Evolutionary conservation across 1,140 invertebrate genomes (phyloP), one percentile per base, ranked within the genome.

Genomic region (Cheumatopsyche charites): DNA sequence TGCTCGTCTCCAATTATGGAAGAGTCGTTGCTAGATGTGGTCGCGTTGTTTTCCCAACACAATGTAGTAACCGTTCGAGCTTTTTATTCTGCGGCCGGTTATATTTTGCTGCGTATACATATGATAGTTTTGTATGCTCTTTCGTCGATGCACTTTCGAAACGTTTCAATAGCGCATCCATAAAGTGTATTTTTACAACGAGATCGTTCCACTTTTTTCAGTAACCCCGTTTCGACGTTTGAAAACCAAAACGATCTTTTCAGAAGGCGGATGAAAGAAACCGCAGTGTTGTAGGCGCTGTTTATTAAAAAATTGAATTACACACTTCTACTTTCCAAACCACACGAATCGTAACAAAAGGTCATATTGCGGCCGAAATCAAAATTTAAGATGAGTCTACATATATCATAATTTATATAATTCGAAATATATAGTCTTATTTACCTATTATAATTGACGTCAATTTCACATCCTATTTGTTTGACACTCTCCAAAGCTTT

Each of bases 251-350:
- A 9, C 29, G 9, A 3, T 36, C 29, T 36, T 36, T 36, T 36
- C 29, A 36, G 29, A 36, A 3, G 3, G 3, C 9, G 29, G 9
- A 36, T 36, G 29, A 36, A 4, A 52, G n/a, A 9, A 52, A 52
- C 47, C 47, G 47, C 47, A 52, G 15, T 17, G 47, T 52, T n/a
- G n/a, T n/a, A n/a, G n/a, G 29, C 29, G 9, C 9, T 36, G 29
- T 36, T n/a, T n/a, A n/a, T n/a, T n/a, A n/a, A 52, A 52, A 52
- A 52, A 11, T 36, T 19, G 15, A 52, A 52, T 19, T 36, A 19
- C 15, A 52, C 9, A 15, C 7, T 52, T 45, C 17, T 13, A 52
- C 47, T 52, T 52, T 52, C 47, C 19, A 52, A 52, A 52, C 47
- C 47, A 52, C 47, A 52, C 15, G 15, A 52, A 47, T 6, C 45